These are phyloP conservation scores for Synanthedon tipuliformis DNA, from an alignment of 2,888 invertebrate species.

Conservation along the genomic window DNA sequence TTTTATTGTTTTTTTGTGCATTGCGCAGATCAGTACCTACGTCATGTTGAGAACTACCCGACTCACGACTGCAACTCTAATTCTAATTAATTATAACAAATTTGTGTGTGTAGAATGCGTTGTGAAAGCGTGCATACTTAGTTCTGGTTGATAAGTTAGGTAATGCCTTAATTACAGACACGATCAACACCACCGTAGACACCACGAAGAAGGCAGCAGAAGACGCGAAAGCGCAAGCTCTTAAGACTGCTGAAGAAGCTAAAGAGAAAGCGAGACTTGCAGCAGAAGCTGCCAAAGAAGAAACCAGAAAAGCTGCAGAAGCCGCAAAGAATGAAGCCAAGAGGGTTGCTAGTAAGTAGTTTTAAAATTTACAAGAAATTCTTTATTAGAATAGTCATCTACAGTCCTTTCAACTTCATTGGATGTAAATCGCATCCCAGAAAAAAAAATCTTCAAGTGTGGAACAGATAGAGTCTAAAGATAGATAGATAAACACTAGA, in stretches of 20 bases:
- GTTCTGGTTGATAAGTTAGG: background rate
- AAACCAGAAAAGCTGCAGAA: constrained; percentile 50
- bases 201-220: constrained; percentile 57
- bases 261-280: constrained; percentile 51
- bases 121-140: background rate
- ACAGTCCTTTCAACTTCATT: no score
- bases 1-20: no score
- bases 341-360: constrained; percentile 45
- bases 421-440: no score
- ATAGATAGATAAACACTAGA: no score
- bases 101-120: background rate
- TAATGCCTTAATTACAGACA: constrained; percentile 29
- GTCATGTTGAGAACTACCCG: no score
- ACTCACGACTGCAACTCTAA: no score
- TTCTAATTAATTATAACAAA: no score
- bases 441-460: no score
- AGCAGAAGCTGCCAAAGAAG: constrained; percentile 48
- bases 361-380: no score
- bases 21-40: no score
- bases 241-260: constrained; percentile 49
- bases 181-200: constrained; percentile 53
- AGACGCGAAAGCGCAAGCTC: constrained; percentile 37
- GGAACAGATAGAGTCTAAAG: no score
- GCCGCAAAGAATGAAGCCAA: constrained; percentile 51
- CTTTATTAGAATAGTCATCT: no score